Evolutionary conservation across 2,113 vertebrate genomes (phyloP), one percentile per base, ranked within the genome.

Genomic region (Thymallus thymallus): DNA sequence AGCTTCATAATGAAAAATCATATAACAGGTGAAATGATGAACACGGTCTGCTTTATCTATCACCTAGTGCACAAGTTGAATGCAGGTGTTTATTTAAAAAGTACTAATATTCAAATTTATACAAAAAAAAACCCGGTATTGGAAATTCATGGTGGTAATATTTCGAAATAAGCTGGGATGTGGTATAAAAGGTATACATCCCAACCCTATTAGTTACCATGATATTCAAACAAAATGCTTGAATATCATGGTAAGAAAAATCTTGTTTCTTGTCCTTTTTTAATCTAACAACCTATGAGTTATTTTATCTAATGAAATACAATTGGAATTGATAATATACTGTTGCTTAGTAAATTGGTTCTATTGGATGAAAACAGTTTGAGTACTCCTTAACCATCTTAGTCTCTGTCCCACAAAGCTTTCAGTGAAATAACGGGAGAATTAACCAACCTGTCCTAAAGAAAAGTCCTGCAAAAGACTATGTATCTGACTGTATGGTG

Each of bases 401-500:
- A 26, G 6, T 12, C 63, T 29, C 29, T 20, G 63, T 32, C 64
- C 64, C 29, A 68, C 66, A 72, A 79, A 73, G 2, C 35, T 9
- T 41, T 41, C 35, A 41, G 35, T 41, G 35, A 41, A 41, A 41
- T 62, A 55, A 58, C 62, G 73, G n/a, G n/a, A 35, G n/a, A 77
- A 76, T 51, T 70, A 24, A 51, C 75, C 71, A 73, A 75, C 74
- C 71, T 56, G 80, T 20, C n/a, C 29, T 63, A 46, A 76, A 10
- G 74, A 75, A 61, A 72, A 82, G 76, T 84, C 76, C 69, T 68
- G 62, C 61, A 35, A 10, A 41, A 41, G 35, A 41, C 74, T 76
- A 72, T 73, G 76, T 79, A 78, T 82, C 72, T 84, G 60, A 83
- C 82, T 84, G 76, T 85, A 84, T 76, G 87, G 70, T 81, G 70